These are phyloP conservation scores for Dasysyrphus albostriatus DNA, from an alignment of 2,888 invertebrate species.

Conservation along the genomic window DNA sequence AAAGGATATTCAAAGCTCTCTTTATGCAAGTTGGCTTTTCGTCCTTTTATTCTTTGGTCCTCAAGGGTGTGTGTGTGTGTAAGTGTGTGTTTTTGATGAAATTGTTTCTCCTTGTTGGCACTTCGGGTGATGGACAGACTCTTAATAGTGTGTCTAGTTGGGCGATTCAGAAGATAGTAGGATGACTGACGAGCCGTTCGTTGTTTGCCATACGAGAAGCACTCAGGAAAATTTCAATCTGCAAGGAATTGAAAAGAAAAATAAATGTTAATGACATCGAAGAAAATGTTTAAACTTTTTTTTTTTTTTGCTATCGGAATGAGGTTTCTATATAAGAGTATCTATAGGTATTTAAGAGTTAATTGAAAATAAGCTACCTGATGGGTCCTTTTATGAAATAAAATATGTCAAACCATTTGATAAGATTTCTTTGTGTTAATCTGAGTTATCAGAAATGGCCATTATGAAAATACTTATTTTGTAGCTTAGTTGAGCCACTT, in stretches of 20 bases:
- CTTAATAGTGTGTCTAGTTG: conserved; percentile 41
- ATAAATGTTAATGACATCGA: conserved; percentile 49
- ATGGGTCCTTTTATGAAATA: too few relatives aligned
- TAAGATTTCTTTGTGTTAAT: too few relatives aligned
- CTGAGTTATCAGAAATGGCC: too few relatives aligned
- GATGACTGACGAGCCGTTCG: conserved; percentile 19
- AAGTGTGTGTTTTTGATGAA: conserved; percentile 34
- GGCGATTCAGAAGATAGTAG: conserved; percentile 26
- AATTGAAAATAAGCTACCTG: background rate
- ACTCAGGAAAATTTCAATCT: conserved; percentile 67
- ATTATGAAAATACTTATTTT: too few relatives aligned
- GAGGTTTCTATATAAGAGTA: too few relatives aligned
- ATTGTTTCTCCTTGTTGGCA: conserved; percentile 53
- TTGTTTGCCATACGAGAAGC: background rate
- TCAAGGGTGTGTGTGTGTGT: background rate
- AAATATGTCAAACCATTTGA: too few relatives aligned
- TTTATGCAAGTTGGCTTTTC: conserved; percentile 28
- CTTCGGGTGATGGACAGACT: conserved; percentile 46
- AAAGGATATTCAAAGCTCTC: conserved; percentile 57
- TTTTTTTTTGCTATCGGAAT: background rate
- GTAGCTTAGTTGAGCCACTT: too few relatives aligned
- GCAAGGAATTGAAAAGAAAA: conserved; percentile 40
- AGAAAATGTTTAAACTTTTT: conserved; percentile 23
- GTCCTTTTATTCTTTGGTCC: background rate
- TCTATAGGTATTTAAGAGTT: too few relatives aligned